Evolutionary conservation across 2,888 invertebrate genomes (phyloP).

Genomic region (Dasysyrphus tricinctus): DNA sequence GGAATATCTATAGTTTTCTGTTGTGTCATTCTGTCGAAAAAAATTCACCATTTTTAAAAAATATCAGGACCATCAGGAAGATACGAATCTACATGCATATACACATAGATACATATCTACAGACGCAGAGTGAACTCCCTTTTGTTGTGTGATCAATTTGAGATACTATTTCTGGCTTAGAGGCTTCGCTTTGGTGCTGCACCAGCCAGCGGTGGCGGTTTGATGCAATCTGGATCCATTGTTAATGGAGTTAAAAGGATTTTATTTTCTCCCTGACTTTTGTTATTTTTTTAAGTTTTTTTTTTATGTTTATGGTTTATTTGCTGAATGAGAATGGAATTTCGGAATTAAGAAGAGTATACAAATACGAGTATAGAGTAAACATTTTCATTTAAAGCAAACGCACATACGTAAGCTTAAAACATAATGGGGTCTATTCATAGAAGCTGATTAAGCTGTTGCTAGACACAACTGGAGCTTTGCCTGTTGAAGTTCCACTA

Average conservation of each 20-base stretch:
- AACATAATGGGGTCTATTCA: no score
- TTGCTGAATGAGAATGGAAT: background rate
- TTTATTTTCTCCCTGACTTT: background rate
- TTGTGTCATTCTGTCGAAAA: constrained; percentile 36
- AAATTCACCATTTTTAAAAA: constrained; percentile 1
- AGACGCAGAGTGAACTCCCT: constrained; percentile 23
- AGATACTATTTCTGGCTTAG: constrained; percentile 41
- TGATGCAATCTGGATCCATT: constrained; percentile 39
- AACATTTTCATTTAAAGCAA: no score
- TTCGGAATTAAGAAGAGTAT: background rate
- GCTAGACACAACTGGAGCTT: no score
- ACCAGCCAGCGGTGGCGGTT: constrained; percentile 16
- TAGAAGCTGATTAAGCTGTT: no score
- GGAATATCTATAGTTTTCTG: constrained; percentile 20
- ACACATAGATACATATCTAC: background rate
- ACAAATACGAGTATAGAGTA: background rate
- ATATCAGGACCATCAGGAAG: constrained; percentile 12
- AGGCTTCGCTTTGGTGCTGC: background rate
- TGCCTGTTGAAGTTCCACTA: no score
- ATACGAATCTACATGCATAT: constrained; percentile 9
- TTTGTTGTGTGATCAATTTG: constrained; percentile 46
- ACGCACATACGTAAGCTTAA: no score
- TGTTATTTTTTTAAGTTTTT: background rate
- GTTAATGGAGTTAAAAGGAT: constrained; percentile 31
- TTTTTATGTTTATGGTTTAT: background rate